These are phyloP conservation scores for Chymomyza caudatula DNA, from an alignment of 2,888 invertebrate genomes.

Conservation along the genomic window DNA sequence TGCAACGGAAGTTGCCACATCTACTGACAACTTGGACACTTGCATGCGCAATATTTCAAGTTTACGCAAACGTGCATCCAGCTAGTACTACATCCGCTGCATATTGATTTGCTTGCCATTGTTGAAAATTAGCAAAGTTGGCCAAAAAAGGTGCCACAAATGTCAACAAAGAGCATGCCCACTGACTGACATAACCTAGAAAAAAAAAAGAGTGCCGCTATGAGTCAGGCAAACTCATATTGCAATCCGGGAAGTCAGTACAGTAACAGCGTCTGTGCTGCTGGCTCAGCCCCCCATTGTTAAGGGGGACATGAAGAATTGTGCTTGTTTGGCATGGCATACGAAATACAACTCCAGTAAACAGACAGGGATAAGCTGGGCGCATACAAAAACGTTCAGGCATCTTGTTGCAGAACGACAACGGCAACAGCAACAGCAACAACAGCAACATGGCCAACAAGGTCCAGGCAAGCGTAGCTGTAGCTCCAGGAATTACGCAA, in stretches of 20 bases:
- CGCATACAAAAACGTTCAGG: not conserved
- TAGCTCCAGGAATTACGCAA: constrained; percentile 71
- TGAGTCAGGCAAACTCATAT: constrained; percentile 58
- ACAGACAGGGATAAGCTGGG: constrained; percentile 47
- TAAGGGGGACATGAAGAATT: constrained; percentile 19
- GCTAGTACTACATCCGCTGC: constrained; percentile 13
- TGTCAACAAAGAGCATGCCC: constrained; percentile 50
- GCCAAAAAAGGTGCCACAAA: constrained; percentile 52
- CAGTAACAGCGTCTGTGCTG: not conserved
- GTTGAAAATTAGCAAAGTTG: constrained; percentile 23
- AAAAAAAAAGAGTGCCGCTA: constrained; percentile 57
- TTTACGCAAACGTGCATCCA: constrained; percentile 5
- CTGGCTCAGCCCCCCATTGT: not conserved
- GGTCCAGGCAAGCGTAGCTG: not conserved
- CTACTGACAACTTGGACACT: constrained; percentile 36
- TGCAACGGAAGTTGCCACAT: constrained; percentile 51
- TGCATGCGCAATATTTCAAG: constrained; percentile 55
- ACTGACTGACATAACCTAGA: constrained; percentile 45
- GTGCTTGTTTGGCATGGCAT: constrained; percentile 57
- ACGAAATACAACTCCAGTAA: constrained; percentile 68
- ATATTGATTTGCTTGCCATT: constrained; percentile 56
- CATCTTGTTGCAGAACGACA: constrained; percentile 15
- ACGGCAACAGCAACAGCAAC: constrained; percentile 13
- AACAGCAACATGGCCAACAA: not conserved
- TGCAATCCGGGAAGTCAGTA: constrained; percentile 13